Conservation (phyloP, 35 echinoderm and acorn worm genomes). For the Lytechinus pictus region DNA sequence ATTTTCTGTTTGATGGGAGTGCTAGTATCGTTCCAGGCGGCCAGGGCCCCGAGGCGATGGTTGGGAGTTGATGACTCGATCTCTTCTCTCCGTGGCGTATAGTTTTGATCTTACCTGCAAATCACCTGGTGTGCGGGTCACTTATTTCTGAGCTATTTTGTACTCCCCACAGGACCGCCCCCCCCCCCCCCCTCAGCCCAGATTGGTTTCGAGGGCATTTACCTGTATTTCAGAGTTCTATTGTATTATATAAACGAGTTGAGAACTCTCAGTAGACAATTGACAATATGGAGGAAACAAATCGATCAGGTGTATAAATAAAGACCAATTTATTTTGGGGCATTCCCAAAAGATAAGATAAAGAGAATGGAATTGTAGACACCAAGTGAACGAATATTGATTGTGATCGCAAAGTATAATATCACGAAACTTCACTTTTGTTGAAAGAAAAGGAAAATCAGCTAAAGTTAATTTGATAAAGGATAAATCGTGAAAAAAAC, state of each 20-base stretch:
- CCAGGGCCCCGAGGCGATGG: constrained; percentile 11
- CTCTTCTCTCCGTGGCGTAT: neutral
- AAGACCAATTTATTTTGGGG: neutral
- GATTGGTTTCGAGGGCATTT: neutral
- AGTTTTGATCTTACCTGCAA: neutral
- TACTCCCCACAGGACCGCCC: neutral
- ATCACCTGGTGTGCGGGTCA: constrained; percentile 30
- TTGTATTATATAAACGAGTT: neutral
- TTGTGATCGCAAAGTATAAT: neutral
- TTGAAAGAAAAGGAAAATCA: no score
- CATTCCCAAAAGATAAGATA: neutral
- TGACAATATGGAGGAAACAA: neutral
- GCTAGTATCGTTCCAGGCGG: constrained; percentile 18
- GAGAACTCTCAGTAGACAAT: neutral
- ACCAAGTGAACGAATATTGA: neutral
- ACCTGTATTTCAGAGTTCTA: neutral
- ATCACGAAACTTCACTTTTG: no score
- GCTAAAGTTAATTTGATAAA: no score
- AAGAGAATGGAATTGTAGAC: neutral
- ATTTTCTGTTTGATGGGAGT: neutral
- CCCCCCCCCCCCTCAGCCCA: neutral
- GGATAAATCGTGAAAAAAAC: no score
- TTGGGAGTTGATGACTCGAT: constrained; percentile 35
- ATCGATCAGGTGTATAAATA: neutral
- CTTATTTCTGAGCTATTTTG: neutral